Evolutionary conservation across 2,113 vertebrate genomes (phyloP).

Genomic region (Rutilus rutilus): DNA sequence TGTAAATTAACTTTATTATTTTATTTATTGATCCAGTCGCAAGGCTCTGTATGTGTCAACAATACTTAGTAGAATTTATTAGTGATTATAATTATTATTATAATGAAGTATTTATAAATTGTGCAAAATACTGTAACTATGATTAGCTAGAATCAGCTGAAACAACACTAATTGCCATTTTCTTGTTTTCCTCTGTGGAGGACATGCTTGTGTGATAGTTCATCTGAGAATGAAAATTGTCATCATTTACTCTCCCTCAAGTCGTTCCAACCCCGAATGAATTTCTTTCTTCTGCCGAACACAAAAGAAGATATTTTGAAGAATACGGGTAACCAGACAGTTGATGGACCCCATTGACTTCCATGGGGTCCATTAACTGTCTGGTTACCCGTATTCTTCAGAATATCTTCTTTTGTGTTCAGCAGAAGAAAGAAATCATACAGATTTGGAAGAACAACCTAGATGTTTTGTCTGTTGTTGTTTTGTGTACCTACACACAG

Average conservation of each 20-base stretch:
- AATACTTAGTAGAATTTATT: neutral
- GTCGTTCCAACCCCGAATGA: neutral
- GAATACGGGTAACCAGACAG: too few relatives aligned
- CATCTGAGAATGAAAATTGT: neutral
- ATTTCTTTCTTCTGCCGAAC: neutral
- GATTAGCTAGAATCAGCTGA: neutral
- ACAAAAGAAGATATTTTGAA: too few relatives aligned
- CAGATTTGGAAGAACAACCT: neutral
- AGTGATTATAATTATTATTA: neutral
- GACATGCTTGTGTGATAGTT: constrained; percentile 15
- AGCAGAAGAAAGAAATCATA: neutral
- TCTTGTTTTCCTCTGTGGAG: constrained; percentile 39
- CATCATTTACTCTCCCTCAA: neutral
- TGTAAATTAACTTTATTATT: neutral
- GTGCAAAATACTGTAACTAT: neutral
- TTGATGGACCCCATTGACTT: too few relatives aligned
- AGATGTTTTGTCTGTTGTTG: neutral
- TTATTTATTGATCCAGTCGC: neutral
- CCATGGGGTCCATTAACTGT: neutral
- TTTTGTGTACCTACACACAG: neutral
- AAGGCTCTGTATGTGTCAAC: neutral
- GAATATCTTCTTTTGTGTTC: neutral
- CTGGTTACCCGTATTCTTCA: neutral
- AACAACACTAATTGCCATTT: constrained; percentile 25
- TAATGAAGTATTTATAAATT: neutral